phyloP scores from a whole-genome alignment of 2,797 vertebrate species.

The Acomys russatus region DNA sequence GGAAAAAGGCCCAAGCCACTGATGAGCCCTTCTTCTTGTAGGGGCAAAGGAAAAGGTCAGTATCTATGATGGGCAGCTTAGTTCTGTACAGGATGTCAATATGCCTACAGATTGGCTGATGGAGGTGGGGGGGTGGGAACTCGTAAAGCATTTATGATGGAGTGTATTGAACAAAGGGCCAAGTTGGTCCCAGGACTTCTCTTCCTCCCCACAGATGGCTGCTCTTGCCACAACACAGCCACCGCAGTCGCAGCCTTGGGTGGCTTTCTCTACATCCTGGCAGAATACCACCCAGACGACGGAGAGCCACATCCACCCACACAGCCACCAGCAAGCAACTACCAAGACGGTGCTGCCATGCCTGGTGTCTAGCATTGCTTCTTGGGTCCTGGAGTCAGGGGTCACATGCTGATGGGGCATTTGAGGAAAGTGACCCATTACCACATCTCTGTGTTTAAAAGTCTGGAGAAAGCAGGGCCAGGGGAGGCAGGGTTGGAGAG shows the following conservation, averaged over 20 bases:
- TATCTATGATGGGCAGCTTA: not conserved
- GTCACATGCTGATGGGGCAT: not conserved
- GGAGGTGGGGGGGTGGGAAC: too few species aligned
- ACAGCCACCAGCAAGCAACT: accelerated
- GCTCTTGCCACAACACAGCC: constrained; percentile 93
- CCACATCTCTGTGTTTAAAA: not conserved
- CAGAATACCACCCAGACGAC: not conserved
- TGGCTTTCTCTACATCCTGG: constrained; percentile 91
- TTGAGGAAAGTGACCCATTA: not conserved
- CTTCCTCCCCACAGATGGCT: constrained; percentile 89
- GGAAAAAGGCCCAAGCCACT: not conserved
- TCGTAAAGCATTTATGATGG: not conserved
- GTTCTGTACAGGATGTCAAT: not conserved
- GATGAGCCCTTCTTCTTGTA: not conserved
- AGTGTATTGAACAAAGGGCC: not conserved
- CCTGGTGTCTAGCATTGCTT: not conserved
- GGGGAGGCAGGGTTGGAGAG: not conserved
- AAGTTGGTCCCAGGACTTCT: not conserved
- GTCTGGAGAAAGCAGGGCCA: not conserved
- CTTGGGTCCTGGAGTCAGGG: not conserved
- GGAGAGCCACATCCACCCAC: not conserved
- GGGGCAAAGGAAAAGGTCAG: not conserved
- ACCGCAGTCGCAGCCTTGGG: constrained; percentile 92
- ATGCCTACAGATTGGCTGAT: not conserved
- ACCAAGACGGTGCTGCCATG: accelerated